Conservation (phyloP, 1,140 invertebrate species). For the Trachymyrmex cornetzi region DNA sequence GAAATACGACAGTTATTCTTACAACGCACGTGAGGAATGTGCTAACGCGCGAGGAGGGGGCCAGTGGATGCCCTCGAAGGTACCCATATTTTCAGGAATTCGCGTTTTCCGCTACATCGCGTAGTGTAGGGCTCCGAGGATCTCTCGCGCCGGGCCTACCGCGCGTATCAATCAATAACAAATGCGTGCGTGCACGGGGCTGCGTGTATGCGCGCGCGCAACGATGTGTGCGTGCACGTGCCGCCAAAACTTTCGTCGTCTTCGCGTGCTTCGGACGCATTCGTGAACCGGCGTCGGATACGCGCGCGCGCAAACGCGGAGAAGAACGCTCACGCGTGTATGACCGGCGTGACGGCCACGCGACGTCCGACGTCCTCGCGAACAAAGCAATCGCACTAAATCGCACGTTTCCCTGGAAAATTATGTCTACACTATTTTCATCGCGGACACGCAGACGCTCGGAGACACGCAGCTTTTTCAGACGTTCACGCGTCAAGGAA, state of each 20-base stretch:
- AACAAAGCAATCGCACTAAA: slow-evolving; percentile 36
- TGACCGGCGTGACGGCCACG: slow-evolving; percentile 1
- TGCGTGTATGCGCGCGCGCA: slow-evolving; percentile 4
- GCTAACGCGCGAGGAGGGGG: not conserved
- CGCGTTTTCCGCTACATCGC: not conserved
- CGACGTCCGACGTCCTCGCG: slow-evolving; percentile 38
- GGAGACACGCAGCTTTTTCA: slow-evolving; percentile 29
- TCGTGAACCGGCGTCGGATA: slow-evolving; percentile 26
- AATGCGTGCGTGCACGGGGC: slow-evolving; percentile 70
- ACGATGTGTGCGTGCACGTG: slow-evolving; percentile 80
- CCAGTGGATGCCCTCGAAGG: not conserved
- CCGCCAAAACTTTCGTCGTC: slow-evolving; percentile 71
- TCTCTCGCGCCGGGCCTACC: slow-evolving; percentile 65
- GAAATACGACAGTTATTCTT: not conserved
- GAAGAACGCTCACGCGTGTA: slow-evolving; percentile 62
- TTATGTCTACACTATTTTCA: slow-evolving; percentile 51
- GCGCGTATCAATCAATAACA: slow-evolving; percentile 77
- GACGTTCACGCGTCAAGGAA: slow-evolving; percentile 22
- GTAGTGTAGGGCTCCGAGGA: slow-evolving; percentile 57
- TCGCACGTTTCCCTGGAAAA: slow-evolving; percentile 37
- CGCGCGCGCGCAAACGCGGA: not conserved
- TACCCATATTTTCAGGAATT: slow-evolving; percentile 12
- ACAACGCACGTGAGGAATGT: not conserved
- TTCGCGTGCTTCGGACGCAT: slow-evolving; percentile 65
- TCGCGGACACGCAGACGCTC: slow-evolving; percentile 35